Base-by-base conservation (phyloP, 2,113 vertebrate genomes). In the Willisornis vidua region DNA sequence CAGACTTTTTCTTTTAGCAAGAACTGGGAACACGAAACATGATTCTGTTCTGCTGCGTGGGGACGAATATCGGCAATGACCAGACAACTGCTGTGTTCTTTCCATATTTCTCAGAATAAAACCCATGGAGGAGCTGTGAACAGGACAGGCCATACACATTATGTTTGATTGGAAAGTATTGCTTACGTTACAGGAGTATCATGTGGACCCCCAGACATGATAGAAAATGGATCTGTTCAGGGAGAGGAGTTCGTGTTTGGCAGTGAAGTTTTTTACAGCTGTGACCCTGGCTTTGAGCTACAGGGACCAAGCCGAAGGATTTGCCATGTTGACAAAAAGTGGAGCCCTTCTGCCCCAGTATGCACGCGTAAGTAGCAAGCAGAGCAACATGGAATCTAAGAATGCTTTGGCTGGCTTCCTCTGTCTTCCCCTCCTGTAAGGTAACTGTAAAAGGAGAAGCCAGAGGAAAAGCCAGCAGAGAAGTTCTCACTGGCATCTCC, bases 251-350 rank as follows among this genome's bases (percentile, higher is more conserved):
- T 96, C 83, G 85, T 97, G 3, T 92, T 95, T 84, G 97, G 92
- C 86, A 95, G 93, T 86, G 97, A 98, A 51, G 73, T 97, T 78
- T 89, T 97, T 52, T 98, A 98, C 76, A 95, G 82, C 76, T 98
- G 97, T 67, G 92, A 97, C 81, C 80, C 67, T 71, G 97, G 97
- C 61, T 98, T 94, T 93, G 96, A 97, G 83, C 87, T 98, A 4
- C 94, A 96, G 33, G 97, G 97, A n/a, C 90, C 96, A 63, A 97
- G 96, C 71, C 90, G 87, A 76, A 97, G 97, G 37, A 97, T 97
- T 61, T 98, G 97, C 81, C 94, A 97, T 5, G 87, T 97, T 74
- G 96, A 97, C 88, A 97, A 90, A 39, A 96, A 95, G 74, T 98
- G 97, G 97, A 97, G 35, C 31, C 97, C 97, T 41, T 59, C 96